Percentiles rank a stretch among this genome's conserved stretches.
Conservation (phyloP, 2,113 vertebrate genomes). For the Pavo muticus region DNA sequence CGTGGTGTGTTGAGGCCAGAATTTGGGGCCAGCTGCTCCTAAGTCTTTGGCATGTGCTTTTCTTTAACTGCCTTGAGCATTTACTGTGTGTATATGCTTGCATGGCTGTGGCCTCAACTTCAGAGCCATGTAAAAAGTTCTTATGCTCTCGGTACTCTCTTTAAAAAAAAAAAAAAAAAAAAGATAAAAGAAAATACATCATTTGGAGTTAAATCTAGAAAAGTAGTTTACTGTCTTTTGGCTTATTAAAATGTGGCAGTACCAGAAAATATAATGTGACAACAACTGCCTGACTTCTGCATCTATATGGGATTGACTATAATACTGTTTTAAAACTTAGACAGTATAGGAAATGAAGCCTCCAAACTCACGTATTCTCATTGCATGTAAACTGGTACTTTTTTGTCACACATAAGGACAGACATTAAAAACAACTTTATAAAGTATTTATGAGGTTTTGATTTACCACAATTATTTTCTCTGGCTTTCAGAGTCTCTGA, state of each 20-base stretch:
- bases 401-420: slow-evolving; percentile 67
- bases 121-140: slow-evolving; percentile 2
- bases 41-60: slow-evolving; percentile 45
- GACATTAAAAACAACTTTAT: slow-evolving; percentile 70
- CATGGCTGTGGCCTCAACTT: neutral
- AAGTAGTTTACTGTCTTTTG: slow-evolving; percentile 14
- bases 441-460: slow-evolving; percentile 74
- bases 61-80: slow-evolving; percentile 13
- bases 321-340: slow-evolving; percentile 55
- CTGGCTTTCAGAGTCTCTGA: slow-evolving; percentile 64
- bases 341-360: slow-evolving; percentile 44
- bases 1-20: slow-evolving; percentile 47
- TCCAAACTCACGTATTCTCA: slow-evolving; percentile 37
- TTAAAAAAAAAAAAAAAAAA: neutral
- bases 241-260: slow-evolving; percentile 58
- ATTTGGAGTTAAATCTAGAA: slow-evolving; percentile 32
- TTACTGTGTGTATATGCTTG: slow-evolving; percentile 27
- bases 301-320: slow-evolving; percentile 40
- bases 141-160: neutral
- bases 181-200: neutral
- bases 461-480: slow-evolving; percentile 71
- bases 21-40: slow-evolving; percentile 45
- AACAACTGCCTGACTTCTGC: slow-evolving; percentile 37
- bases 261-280: slow-evolving; percentile 67
- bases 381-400: slow-evolving; percentile 59